Conservation (phyloP, 2,797 vertebrate species). For the Silurus lanzhouensis region DNA sequence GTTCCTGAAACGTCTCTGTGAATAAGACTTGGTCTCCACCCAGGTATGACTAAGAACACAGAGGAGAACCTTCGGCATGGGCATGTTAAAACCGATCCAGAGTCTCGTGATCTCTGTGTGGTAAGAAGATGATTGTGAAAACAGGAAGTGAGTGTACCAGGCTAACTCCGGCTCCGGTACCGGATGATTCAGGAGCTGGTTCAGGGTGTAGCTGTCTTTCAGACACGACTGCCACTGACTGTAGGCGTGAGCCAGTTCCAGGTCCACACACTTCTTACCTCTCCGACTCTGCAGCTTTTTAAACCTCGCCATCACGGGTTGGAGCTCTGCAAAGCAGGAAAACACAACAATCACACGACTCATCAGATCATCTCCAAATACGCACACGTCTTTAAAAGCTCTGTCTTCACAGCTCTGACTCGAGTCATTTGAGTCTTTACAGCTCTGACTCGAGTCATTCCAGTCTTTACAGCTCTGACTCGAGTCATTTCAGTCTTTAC, state of each 20-base stretch:
- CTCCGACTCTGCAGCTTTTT: background rate
- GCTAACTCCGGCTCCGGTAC: slow-evolving; percentile 77
- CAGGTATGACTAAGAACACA: background rate
- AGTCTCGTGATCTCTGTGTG: background rate
- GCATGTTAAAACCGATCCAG: background rate
- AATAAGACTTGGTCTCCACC: background rate
- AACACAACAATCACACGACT: background rate
- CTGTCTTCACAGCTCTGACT: background rate
- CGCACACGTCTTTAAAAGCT: background rate
- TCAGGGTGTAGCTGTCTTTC: slow-evolving; percentile 75
- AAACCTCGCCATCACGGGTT: slow-evolving; percentile 32
- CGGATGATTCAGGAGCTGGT: slow-evolving; percentile 79
- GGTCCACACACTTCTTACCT: slow-evolving; percentile 54
- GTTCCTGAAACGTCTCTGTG: background rate
- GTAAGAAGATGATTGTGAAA: background rate
- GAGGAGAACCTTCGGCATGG: background rate
- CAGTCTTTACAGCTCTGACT: background rate
- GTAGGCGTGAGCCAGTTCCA: slow-evolving; percentile 72
- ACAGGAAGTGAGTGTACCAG: slow-evolving; percentile 65
- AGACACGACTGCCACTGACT: slow-evolving; percentile 88
- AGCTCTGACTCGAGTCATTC: background rate
- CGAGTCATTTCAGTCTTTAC: background rate
- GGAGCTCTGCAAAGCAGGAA: slow-evolving; percentile 21
- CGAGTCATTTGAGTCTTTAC: background rate
- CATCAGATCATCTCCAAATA: background rate